These are phyloP conservation scores for Amblyopsis rosae DNA, from an alignment of 2,113 vertebrate species.

Conservation along the genomic window DNA sequence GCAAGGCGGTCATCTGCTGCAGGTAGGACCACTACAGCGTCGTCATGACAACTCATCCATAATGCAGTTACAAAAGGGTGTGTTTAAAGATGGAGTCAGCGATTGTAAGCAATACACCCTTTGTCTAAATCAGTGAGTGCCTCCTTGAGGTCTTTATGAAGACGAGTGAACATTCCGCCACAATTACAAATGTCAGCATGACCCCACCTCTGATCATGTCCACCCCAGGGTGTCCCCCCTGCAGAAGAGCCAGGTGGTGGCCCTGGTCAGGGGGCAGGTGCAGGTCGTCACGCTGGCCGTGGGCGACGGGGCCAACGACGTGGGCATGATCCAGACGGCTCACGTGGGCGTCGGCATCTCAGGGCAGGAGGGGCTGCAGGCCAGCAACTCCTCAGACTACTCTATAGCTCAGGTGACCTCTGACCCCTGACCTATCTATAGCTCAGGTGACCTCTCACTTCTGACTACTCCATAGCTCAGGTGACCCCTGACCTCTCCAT, in stretches of 20 bases:
- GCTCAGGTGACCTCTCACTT: neutral
- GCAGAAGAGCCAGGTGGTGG: constrained; percentile 91
- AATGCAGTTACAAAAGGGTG: too few species aligned
- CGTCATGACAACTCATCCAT: too few species aligned
- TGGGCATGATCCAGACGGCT: constrained; percentile 91
- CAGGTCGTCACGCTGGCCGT: constrained; percentile 87
- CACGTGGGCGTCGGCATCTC: constrained; percentile 90
- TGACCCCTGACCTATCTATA: neutral
- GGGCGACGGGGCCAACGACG: constrained; percentile 89
- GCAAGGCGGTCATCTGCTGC: constrained; percentile 92
- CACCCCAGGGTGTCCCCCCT: constrained; percentile 85
- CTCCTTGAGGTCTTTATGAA: too few species aligned
- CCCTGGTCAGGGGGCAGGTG: constrained; percentile 91
- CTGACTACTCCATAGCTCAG: neutral
- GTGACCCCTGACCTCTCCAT: neutral
- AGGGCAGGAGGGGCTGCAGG: constrained; percentile 89
- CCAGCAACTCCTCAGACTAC: constrained; percentile 90
- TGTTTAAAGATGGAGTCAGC: too few species aligned
- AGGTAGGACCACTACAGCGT: constrained; percentile 65
- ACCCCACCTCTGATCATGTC: neutral
- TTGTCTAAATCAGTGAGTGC: too few species aligned
- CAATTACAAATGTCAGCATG: too few species aligned
- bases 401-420: constrained; percentile 85
- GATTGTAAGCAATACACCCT: too few species aligned
- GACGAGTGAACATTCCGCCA: too few species aligned